Percentiles rank a stretch among this genome's conserved stretches.
Evolutionary conservation across 1,140 invertebrate genomes (phyloP).

Genomic region (Drosophila takahashii): DNA sequence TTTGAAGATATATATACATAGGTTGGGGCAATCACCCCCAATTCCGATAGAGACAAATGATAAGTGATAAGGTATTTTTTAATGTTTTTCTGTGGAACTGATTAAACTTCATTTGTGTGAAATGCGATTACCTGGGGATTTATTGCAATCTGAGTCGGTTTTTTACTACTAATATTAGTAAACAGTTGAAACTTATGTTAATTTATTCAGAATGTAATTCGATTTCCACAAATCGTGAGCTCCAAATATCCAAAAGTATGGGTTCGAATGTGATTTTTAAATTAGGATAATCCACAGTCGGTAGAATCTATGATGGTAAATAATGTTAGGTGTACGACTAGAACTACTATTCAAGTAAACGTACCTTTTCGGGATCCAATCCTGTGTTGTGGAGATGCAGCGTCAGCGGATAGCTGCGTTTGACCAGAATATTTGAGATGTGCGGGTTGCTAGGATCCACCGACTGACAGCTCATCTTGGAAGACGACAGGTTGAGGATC

Average conservation of each 20-base stretch:
- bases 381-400: slow-evolving; percentile 34
- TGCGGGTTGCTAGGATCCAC: background rate
- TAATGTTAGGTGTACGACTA: background rate
- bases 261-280: slow-evolving; percentile 44
- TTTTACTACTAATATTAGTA: no score
- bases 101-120: no score
- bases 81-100: no score
- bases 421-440: slow-evolving; percentile 4
- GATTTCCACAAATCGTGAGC: slow-evolving; percentile 58
- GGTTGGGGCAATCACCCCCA: background rate
- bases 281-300: slow-evolving; percentile 24
- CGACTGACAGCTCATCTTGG: slow-evolving; percentile 10
- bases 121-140: no score
- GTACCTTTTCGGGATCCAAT: slow-evolving; percentile 2
- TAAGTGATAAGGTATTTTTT: background rate
- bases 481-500: slow-evolving; percentile 43
- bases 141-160: no score
- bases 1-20: background rate
- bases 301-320: background rate
- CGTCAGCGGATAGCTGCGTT: slow-evolving; percentile 14
- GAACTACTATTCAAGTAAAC: background rate
- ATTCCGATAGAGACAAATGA: background rate
- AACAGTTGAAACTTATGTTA: no score
- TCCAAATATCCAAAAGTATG: slow-evolving; percentile 36
- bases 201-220: slow-evolving; percentile 15